Percentiles rank a stretch among this genome's conserved stretches.
These are phyloP conservation scores for Petroica traversi DNA, from an alignment of 2,113 vertebrate species.

Conservation along the genomic window DNA sequence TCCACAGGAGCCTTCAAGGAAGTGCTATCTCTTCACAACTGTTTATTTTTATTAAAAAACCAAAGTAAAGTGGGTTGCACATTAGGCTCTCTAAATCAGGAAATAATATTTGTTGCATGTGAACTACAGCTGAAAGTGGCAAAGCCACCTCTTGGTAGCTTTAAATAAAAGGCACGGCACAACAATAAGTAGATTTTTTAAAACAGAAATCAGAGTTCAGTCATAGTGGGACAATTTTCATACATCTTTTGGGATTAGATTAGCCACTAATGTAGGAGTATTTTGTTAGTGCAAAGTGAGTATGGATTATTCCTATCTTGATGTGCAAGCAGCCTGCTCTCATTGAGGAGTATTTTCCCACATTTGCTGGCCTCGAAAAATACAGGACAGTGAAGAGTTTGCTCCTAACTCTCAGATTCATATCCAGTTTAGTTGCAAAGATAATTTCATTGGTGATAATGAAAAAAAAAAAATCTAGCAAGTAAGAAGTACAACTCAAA, in stretches of 20 bases:
- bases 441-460: background rate
- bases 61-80: background rate
- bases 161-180: background rate
- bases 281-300: background rate
- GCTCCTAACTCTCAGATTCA: background rate
- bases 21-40: background rate
- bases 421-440: background rate
- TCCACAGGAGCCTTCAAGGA: background rate
- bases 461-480: background rate
- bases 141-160: background rate
- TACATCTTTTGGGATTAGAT: background rate
- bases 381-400: background rate
- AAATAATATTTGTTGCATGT: background rate
- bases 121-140: background rate
- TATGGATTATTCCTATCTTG: background rate
- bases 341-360: background rate
- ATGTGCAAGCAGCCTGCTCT: background rate
- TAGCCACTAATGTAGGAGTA: background rate
- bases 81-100: background rate
- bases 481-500: background rate
- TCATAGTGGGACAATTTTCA: background rate
- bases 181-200: background rate
- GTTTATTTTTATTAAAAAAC: constrained; percentile 3
- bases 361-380: background rate
- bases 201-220: background rate